Conservation (phyloP, 2,888 invertebrate genomes). For the Augiades crinisus region DNA sequence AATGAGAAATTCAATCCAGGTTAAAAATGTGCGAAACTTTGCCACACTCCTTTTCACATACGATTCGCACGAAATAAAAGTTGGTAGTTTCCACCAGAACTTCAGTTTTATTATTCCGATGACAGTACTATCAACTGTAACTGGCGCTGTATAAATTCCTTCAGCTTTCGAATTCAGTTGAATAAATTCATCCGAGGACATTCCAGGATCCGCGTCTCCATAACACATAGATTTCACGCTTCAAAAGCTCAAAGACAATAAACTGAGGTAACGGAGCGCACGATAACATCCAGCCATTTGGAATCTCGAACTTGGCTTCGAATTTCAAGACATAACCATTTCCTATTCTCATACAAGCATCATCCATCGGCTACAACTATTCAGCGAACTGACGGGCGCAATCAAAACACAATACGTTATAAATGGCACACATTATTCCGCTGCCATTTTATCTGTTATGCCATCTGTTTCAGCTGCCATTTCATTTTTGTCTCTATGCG, state of each 20-base stretch:
- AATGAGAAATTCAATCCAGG: neutral
- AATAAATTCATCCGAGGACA: conserved; percentile 34
- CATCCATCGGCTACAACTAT: conserved; percentile 63
- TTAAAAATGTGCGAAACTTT: neutral
- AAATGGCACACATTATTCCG: conserved; percentile 65
- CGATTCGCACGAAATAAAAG: conserved; percentile 21
- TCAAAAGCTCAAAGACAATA: conserved; percentile 56
- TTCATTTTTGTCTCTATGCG: conserved; percentile 30
- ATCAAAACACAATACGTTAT: conserved; percentile 80
- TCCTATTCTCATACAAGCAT: conserved; percentile 49
- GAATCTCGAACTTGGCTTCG: conserved; percentile 61
- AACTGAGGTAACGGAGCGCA: conserved; percentile 56
- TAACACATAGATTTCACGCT: conserved; percentile 47
- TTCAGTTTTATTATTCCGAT: conserved; percentile 12
- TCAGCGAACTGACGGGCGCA: conserved; percentile 62
- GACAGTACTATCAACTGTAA: conserved; percentile 9
- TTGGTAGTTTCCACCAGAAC: conserved; percentile 7
- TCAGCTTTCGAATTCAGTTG: conserved; percentile 24
- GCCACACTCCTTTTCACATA: neutral
- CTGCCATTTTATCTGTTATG: conserved; percentile 34
- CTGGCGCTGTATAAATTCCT: conserved; percentile 18
- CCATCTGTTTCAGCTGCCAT: conserved; percentile 4
- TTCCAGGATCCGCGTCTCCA: conserved; percentile 33
- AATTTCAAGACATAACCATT: conserved; percentile 69
- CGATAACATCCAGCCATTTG: conserved; percentile 54